A percentile compares a stretch with the other conserved stretches of the same genome.
These are phyloP conservation scores for Heliconius hewitsoni DNA, from an alignment of 1,140 invertebrate species.

Conservation along the genomic window DNA sequence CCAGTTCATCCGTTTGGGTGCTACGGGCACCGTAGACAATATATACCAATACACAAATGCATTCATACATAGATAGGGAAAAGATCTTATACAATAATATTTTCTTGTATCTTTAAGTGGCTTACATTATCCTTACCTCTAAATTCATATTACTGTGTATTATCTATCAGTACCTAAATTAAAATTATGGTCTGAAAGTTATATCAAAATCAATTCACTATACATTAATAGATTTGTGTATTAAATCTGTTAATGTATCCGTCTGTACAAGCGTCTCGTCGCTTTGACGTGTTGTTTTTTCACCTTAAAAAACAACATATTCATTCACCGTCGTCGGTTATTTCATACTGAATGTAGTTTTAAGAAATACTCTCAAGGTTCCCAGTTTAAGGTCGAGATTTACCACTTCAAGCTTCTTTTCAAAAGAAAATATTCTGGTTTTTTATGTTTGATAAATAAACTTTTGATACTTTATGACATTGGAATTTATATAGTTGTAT, in stretches of 20 bases:
- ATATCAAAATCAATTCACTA: no score
- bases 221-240: no score
- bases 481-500: not conserved
- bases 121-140: no score
- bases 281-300: slow-evolving; percentile 32
- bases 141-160: no score
- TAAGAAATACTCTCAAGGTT: slow-evolving; percentile 37
- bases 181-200: no score
- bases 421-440: slow-evolving; percentile 27
- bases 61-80: no score
- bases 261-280: slow-evolving; percentile 5
- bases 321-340: slow-evolving; percentile 29
- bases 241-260: not conserved
- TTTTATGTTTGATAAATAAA: slow-evolving; percentile 17
- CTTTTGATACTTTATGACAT: not conserved
- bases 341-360: slow-evolving; percentile 34
- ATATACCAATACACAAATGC: no score
- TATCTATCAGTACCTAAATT: no score
- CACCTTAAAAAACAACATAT: slow-evolving; percentile 33
- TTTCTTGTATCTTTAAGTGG: no score
- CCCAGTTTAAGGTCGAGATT: slow-evolving; percentile 44
- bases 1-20: no score
- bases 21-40: no score
- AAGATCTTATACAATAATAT: no score
- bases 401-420: slow-evolving; percentile 31